Percentiles rank a stretch among this genome's conserved stretches.
Evolutionary conservation across 2,888 invertebrate species (phyloP).

Genomic region (Drosophila merina): DNA sequence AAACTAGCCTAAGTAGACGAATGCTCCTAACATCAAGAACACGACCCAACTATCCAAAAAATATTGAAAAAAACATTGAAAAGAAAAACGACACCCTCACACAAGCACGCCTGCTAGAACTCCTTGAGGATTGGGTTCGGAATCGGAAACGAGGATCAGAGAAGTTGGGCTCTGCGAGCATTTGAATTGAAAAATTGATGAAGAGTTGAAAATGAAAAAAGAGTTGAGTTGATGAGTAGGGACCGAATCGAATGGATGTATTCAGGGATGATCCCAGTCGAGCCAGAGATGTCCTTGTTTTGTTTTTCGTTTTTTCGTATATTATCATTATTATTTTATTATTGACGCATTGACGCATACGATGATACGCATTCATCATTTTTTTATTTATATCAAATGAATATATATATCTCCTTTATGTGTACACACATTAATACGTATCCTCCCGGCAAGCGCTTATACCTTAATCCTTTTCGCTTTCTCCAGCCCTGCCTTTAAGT

Average conservation of each 20-base stretch:
- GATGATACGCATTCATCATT: conserved; percentile 5
- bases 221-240: conserved; percentile 6
- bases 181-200: conserved; percentile 51
- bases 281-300: conserved; percentile 48
- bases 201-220: background rate
- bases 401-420: conserved; percentile 32
- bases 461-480: conserved; percentile 8
- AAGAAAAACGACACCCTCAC: conserved; percentile 10
- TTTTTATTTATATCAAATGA: conserved; percentile 26
- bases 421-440: conserved; percentile 20
- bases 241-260: conserved; percentile 24
- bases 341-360: conserved; percentile 15
- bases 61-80: background rate
- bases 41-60: conserved; percentile 24
- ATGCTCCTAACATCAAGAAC: conserved; percentile 67
- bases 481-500: conserved; percentile 17
- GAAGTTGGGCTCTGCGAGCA: conserved; percentile 54
- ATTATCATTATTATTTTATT: conserved; percentile 30
- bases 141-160: background rate
- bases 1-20: conserved; percentile 77
- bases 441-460: conserved; percentile 12
- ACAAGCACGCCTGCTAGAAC: conserved; percentile 22
- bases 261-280: conserved; percentile 34
- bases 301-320: conserved; percentile 31
- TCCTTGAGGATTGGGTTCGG: conserved; percentile 17